Conservation (phyloP, 2,888 invertebrate genomes). For the Ophraella communa region DNA sequence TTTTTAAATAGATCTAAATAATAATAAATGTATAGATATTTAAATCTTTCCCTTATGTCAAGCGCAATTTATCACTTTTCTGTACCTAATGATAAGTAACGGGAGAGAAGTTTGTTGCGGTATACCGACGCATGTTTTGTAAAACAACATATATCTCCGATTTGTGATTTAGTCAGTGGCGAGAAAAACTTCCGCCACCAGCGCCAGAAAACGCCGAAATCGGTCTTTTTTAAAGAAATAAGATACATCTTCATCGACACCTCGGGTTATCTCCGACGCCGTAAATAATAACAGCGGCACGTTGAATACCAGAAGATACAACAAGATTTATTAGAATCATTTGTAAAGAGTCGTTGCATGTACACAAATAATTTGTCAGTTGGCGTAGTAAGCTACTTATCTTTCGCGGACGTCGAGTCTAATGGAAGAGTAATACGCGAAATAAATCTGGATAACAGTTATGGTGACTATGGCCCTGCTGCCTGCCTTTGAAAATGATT, state of each 20-base stretch:
- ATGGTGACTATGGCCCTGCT: background rate
- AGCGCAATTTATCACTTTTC: background rate
- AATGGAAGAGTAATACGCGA: constrained; percentile 36
- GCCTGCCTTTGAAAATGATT: constrained; percentile 26
- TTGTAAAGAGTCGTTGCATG: constrained; percentile 40
- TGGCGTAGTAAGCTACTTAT: constrained; percentile 43
- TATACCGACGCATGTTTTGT: background rate
- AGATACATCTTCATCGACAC: constrained; percentile 33
- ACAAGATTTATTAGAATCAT: constrained; percentile 38
- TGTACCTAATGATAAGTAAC: background rate
- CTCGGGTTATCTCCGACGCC: constrained; percentile 26
- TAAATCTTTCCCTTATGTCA: too few relatives aligned
- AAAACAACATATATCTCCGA: background rate
- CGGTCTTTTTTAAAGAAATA: background rate
- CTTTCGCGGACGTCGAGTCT: constrained; percentile 39
- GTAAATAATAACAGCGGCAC: constrained; percentile 34
- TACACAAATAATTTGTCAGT: constrained; percentile 45
- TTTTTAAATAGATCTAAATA: too few relatives aligned
- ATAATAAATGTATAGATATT: too few relatives aligned
- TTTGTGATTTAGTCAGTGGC: constrained; percentile 6
- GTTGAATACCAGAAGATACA: constrained; percentile 34
- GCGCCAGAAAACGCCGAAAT: background rate
- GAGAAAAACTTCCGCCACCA: background rate
- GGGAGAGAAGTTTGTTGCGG: background rate
- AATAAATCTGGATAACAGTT: constrained; percentile 28